These are phyloP conservation scores for Linurgus olivaceus DNA, from an alignment of 2,797 vertebrate species.

Conservation along the genomic window DNA sequence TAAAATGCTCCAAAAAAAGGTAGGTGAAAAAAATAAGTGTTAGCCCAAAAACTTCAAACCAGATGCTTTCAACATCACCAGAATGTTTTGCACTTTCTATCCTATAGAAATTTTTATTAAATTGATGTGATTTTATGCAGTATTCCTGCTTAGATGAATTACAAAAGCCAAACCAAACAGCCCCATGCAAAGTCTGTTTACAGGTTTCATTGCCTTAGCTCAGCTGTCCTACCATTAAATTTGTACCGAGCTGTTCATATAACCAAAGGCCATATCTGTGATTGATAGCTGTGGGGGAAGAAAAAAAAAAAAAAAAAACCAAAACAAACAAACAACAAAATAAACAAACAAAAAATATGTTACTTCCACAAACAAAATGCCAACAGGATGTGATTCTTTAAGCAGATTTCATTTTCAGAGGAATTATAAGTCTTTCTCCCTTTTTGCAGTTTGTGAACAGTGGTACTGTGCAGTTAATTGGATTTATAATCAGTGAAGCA, in stretches of 20 bases:
- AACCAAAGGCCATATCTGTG: background rate
- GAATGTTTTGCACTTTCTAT: background rate
- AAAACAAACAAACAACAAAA: background rate
- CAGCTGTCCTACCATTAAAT: background rate
- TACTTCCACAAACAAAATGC: background rate
- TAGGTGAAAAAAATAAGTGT: background rate
- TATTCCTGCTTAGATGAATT: background rate
- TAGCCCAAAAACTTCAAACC: background rate
- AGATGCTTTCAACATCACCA: background rate
- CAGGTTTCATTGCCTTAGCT: background rate
- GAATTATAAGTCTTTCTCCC: background rate
- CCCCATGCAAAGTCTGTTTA: background rate
- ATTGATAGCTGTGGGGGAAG: background rate
- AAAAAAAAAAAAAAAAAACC: background rate
- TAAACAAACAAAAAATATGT: background rate
- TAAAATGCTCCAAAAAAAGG: background rate
- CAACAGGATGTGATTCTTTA: background rate
- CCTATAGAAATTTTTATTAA: background rate
- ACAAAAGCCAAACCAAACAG: background rate
- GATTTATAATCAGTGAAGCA: background rate
- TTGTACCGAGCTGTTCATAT: background rate
- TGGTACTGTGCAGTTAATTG: background rate
- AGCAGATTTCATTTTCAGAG: background rate
- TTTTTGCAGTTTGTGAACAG: background rate
- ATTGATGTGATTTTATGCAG: background rate